Conservation (phyloP, 2,113 vertebrate genomes). For the Myrmophylax atrothorax region DNA sequence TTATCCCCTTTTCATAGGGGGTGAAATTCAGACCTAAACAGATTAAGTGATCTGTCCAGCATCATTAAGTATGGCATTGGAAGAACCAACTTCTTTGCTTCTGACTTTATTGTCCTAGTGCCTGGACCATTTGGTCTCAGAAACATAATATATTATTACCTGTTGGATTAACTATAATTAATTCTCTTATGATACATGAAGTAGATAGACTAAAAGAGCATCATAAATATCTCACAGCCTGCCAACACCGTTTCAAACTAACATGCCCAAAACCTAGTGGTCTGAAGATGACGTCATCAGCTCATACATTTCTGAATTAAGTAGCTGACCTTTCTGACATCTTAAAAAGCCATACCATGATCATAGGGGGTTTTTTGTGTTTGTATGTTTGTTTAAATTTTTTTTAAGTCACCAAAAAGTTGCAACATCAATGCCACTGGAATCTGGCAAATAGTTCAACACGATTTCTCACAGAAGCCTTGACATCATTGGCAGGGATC, state of each 20-base stretch:
- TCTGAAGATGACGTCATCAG: neutral
- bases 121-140: neutral
- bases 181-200: neutral
- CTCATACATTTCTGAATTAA: neutral
- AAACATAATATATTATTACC: neutral
- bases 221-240: neutral
- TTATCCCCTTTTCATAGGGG: neutral
- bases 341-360: neutral
- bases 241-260: neutral
- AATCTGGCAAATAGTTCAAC: neutral
- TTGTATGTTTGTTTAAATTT: neutral
- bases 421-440: neutral
- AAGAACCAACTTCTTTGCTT: neutral
- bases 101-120: neutral
- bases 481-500: neutral
- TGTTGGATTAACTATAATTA: neutral
- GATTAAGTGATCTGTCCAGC: neutral
- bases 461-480: neutral
- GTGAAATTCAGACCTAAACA: neutral
- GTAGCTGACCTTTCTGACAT: neutral
- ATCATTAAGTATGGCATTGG: neutral
- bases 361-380: neutral
- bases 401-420: neutral
- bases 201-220: neutral
- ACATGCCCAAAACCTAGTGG: neutral